These are phyloP conservation scores for Ptilonorhynchus violaceus DNA, from an alignment of 2,113 vertebrate genomes.

Conservation along the genomic window DNA sequence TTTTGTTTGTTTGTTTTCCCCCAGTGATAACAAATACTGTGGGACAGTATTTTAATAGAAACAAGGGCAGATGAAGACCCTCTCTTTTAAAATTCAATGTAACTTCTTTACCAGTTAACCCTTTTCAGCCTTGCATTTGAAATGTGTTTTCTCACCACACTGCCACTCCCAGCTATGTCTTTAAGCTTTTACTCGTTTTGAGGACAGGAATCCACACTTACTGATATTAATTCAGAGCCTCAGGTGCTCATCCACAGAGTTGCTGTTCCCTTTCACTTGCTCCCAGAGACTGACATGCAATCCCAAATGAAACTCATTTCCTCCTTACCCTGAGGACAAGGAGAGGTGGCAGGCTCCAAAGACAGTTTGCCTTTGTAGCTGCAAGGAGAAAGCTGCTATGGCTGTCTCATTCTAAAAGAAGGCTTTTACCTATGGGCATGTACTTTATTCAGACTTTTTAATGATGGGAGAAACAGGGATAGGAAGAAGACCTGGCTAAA, in stretches of 20 bases:
- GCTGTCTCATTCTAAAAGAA: neutral
- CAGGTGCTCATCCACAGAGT: neutral
- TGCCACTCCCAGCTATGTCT: neutral
- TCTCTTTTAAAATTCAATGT: neutral
- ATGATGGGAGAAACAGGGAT: neutral
- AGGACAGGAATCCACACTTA: neutral
- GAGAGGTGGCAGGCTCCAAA: neutral
- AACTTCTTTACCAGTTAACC: neutral
- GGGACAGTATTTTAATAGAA: neutral
- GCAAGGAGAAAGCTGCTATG: neutral
- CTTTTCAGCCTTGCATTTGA: neutral
- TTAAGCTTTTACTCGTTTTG: neutral
- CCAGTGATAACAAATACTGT: neutral
- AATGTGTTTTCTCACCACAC: neutral
- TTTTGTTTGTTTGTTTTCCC: neutral
- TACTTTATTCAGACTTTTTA: neutral
- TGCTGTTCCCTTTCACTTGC: accelerated
- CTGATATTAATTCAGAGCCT: neutral
- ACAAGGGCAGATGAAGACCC: neutral
- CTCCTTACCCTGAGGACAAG: neutral
- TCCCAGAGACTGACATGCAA: neutral
- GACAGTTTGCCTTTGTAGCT: neutral
- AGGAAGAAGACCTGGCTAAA: neutral
- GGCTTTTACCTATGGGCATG: neutral
- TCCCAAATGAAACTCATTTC: neutral